Conservation (phyloP, 2,888 invertebrate species). For the Ophonus ardosiacus region DNA sequence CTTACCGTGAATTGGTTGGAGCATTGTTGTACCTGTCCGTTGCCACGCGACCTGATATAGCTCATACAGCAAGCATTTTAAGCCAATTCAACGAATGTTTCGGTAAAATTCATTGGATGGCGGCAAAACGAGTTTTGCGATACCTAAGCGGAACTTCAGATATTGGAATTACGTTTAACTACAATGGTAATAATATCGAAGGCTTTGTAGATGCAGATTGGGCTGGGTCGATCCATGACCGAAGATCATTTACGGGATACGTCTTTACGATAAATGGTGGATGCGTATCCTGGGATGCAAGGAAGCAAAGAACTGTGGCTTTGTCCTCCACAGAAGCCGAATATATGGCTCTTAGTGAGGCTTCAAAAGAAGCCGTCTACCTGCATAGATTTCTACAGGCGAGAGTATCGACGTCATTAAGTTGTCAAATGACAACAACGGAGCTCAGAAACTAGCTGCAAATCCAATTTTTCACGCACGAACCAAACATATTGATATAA, state of each 20-base stretch:
- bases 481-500: slow-evolving; percentile 65
- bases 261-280: slow-evolving; percentile 5
- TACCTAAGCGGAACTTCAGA: neutral
- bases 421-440: slow-evolving; percentile 45
- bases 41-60: slow-evolving; percentile 61
- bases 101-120: neutral
- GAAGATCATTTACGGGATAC: slow-evolving; percentile 4
- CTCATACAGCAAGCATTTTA: neutral
- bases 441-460: slow-evolving; percentile 55
- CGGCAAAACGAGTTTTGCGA: neutral
- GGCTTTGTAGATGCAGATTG: slow-evolving; percentile 1
- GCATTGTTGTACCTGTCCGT: slow-evolving; percentile 65
- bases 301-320: slow-evolving; percentile 15
- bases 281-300: slow-evolving; percentile 16
- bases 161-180: neutral
- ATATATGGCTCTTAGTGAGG: slow-evolving; percentile 21
- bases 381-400: slow-evolving; percentile 21
- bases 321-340: neutral
- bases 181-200: neutral
- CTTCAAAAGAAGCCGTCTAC: slow-evolving; percentile 23
- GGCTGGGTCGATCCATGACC: neutral
- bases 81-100: slow-evolving; percentile 15
- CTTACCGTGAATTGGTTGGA: slow-evolving; percentile 63
- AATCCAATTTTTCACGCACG: slow-evolving; percentile 61
- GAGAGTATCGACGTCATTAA: neutral